phyloP scores from a whole-genome alignment of 2,113 vertebrate genomes.

The Perca fluviatilis region DNA sequence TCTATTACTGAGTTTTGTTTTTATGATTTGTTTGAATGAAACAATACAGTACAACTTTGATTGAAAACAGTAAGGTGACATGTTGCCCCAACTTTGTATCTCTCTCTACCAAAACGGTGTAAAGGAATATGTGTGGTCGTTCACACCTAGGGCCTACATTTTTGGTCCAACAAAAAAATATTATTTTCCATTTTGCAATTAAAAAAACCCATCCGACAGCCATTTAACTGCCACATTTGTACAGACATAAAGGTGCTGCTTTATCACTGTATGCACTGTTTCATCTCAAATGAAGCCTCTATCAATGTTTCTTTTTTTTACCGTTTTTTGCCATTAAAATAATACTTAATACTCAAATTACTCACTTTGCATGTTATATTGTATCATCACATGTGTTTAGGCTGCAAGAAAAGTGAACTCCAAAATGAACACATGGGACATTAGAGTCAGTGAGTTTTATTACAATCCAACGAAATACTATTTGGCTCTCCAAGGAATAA shows the following conservation, averaged over 20 bases:
- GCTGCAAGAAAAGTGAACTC: not conserved
- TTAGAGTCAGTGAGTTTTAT: slow-evolving; percentile 61
- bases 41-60: not conserved
- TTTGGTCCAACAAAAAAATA: not conserved
- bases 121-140: not conserved
- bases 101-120: not conserved
- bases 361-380: not conserved
- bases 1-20: not conserved
- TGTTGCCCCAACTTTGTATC: not conserved
- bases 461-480: slow-evolving; percentile 59
- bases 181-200: not conserved
- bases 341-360: not conserved
- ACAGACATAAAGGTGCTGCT: not conserved
- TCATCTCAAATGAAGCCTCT: not conserved
- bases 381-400: not conserved
- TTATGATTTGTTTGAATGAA: not conserved
- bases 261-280: no score
- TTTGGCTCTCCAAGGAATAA: slow-evolving; percentile 46
- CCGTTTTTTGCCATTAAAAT: not conserved
- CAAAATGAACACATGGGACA: slow-evolving; percentile 33
- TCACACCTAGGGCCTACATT: not conserved
- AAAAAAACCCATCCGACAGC: not conserved
- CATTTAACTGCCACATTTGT: not conserved
- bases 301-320: not conserved
- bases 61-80: no score